Evolutionary conservation across 2,888 invertebrate species (phyloP).

Genomic region (Drosophila greeni): DNA sequence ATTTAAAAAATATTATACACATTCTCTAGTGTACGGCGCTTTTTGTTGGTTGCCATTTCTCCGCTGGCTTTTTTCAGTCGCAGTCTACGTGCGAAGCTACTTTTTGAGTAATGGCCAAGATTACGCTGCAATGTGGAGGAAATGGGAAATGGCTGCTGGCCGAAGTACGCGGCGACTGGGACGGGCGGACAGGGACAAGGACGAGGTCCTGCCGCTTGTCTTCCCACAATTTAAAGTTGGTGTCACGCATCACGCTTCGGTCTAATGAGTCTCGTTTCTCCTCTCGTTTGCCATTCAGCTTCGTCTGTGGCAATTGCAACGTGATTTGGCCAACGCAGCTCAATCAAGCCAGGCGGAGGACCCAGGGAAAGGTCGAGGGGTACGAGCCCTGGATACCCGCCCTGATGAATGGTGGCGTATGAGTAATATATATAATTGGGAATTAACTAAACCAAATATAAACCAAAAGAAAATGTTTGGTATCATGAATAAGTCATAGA

Average conservation of each 20-base stretch:
- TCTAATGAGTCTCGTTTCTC: slow-evolving; percentile 62
- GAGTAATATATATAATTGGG: slow-evolving; percentile 53
- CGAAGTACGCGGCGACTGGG: not conserved
- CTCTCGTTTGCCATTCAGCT: slow-evolving; percentile 35
- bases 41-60: slow-evolving; percentile 5
- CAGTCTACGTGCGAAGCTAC: slow-evolving; percentile 60
- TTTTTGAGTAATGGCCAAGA: slow-evolving; percentile 70
- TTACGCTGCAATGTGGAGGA: slow-evolving; percentile 61
- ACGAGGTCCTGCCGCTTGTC: slow-evolving; percentile 40
- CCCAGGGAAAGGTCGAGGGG: not conserved
- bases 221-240: slow-evolving; percentile 64
- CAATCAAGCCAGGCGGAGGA: slow-evolving; percentile 48
- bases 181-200: not conserved
- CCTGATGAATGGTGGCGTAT: slow-evolving; percentile 51
- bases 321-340: slow-evolving; percentile 65
- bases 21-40: slow-evolving; percentile 13
- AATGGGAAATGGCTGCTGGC: slow-evolving; percentile 28
- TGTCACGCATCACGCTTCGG: slow-evolving; percentile 68
- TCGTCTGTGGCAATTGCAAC: slow-evolving; percentile 59
- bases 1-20: not conserved
- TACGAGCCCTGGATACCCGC: slow-evolving; percentile 13
- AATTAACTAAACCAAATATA: not conserved
- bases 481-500: not conserved
- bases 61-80: slow-evolving; percentile 19
- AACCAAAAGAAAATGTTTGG: not conserved